phyloP scores from a whole-genome alignment of 1,140 invertebrate species.

The Trypoxylus dichotomus region DNA sequence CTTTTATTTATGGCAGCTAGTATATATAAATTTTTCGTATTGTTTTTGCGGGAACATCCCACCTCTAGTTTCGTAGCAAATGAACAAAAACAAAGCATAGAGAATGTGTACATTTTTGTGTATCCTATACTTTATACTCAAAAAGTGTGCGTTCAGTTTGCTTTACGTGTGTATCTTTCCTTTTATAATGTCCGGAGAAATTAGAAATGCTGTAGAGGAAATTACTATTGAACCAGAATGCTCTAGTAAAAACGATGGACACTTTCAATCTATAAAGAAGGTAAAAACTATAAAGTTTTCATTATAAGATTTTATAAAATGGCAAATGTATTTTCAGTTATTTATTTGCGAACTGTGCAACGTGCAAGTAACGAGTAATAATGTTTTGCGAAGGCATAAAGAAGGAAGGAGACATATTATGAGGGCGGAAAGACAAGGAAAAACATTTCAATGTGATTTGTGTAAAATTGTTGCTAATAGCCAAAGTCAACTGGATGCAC shows the following conservation, averaged over 20 bases:
- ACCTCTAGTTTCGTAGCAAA: no score
- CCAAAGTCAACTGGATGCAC: constrained; percentile 50
- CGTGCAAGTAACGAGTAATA: constrained; percentile 48
- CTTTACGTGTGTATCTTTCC: neutral
- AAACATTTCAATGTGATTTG: constrained; percentile 49
- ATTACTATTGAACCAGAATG: constrained; percentile 29
- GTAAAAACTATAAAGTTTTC: neutral
- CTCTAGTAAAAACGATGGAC: constrained; percentile 1
- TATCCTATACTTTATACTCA: neutral
- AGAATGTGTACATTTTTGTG: neutral
- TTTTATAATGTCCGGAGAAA: constrained; percentile 36
- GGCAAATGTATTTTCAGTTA: constrained; percentile 34
- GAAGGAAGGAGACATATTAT: constrained; percentile 49
- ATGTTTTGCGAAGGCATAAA: constrained; percentile 49
- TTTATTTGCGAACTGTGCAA: constrained; percentile 49
- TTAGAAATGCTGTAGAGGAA: constrained; percentile 39
- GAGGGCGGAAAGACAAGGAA: constrained; percentile 48
- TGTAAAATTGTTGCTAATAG: constrained; percentile 50
- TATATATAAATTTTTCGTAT: no score
- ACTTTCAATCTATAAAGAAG: constrained; percentile 19
- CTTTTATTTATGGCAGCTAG: no score
- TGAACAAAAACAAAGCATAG: neutral
- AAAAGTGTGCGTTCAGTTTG: neutral
- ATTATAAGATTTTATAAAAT: neutral
- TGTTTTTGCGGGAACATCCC: no score